These are phyloP conservation scores for Perccottus glenii DNA, from an alignment of 2,113 vertebrate genomes.

Conservation along the genomic window DNA sequence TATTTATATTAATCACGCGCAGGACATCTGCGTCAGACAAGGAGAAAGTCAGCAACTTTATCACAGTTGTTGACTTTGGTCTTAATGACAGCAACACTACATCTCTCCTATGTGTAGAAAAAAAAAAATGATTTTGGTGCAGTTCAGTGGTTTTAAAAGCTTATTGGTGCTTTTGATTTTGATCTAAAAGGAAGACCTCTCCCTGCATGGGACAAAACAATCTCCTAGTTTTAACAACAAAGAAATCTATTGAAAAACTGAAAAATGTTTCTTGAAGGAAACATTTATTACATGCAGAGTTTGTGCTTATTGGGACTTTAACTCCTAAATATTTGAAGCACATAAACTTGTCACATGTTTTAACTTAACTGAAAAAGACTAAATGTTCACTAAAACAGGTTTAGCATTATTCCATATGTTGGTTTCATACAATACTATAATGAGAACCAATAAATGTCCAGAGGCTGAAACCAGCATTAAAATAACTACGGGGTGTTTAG, in stretches of 20 bases:
- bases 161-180: neutral
- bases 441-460: conserved; percentile 1
- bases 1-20: neutral
- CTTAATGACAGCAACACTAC: neutral
- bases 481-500: conserved; percentile 4
- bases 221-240: neutral
- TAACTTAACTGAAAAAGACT: conserved; percentile 15
- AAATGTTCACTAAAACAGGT: conserved; percentile 7
- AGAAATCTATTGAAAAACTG: neutral
- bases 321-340: conserved; percentile 1
- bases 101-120: conserved; percentile 14
- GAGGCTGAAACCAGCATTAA: conserved; percentile 14
- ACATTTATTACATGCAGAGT: neutral
- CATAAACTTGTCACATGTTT: conserved; percentile 31
- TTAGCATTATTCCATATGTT: conserved; percentile 15
- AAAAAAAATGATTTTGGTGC: neutral
- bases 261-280: neutral
- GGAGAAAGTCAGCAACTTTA: conserved; percentile 6
- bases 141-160: neutral
- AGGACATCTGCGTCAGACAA: no score
- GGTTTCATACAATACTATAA: conserved; percentile 2
- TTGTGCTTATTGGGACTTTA: neutral
- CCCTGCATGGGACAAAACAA: neutral
- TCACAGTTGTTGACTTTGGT: neutral
- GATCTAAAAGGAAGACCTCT: neutral